Base-by-base conservation (phyloP, 2,888 invertebrate species). In the Ichneumoninae sp. region DNA sequence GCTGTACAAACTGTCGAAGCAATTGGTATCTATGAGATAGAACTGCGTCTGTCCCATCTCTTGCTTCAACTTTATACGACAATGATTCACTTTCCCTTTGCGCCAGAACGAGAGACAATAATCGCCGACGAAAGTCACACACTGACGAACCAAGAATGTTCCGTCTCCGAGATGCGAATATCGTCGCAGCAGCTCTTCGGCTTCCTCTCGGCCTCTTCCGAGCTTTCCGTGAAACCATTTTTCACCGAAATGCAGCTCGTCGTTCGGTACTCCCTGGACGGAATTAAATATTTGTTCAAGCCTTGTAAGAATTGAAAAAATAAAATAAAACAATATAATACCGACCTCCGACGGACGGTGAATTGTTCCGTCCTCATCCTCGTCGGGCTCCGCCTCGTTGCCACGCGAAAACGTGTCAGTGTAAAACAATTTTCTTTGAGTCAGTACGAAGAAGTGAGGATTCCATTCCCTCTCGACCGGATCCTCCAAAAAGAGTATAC, bases 41-140 rank as follows among this genome's bases (percentile, higher is more conserved):
- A 97, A 99, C 93, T 97, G 98, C 0, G 97, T 97, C 88, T 97
- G 95, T 5, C 98, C 98, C 90, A 97, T 96, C 85, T 98, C 98
- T 91, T 98, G 98, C 90, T 97, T 97, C 72, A 98, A 95, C 91
- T 97, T 97, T 83, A 99, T 99, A 66, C 98, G 95, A 92, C 98
- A 98, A 93, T 99, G 99, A 93, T 98, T 98, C 0, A 98, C 98
- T 91, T 96, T 96, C 60, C 97, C 97, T 89, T 97, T 96, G 16
- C 98, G 95, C 98, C 98, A 98, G 94, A 99, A 99, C 0, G 98
- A 99, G 36, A 99, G 94, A 85, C 98, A 98, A 92, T 98, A 99
- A 93, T 99, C 99, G 0, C 99, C 99, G 0, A 98, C 98, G 94
- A 99, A 99, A 0, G 98, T 99, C 36, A 98, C 98, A 92, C 98